Conservation (phyloP, 2,888 invertebrate species). For the Odontomyia ornata region DNA sequence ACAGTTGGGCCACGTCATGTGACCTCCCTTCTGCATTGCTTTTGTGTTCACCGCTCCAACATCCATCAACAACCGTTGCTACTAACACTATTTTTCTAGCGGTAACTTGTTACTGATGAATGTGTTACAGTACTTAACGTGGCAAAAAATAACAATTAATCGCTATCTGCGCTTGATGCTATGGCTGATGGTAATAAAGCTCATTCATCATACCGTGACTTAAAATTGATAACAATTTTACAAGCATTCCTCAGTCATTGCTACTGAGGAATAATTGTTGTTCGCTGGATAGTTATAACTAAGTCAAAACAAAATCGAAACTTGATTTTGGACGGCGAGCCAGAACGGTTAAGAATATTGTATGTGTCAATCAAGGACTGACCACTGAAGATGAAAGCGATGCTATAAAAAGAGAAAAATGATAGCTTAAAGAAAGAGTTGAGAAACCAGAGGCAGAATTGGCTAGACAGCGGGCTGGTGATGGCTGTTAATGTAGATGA, state of each 20-base stretch:
- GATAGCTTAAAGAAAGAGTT: constrained; percentile 83
- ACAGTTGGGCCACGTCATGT: too few relatives aligned
- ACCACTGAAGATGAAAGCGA: constrained; percentile 99
- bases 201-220: constrained; percentile 99
- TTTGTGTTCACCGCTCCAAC: too few relatives aligned
- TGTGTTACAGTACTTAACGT: constrained; percentile 99
- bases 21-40: too few relatives aligned
- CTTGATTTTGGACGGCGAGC: constrained; percentile 97
- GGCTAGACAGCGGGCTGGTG: constrained; percentile 91
- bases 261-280: constrained; percentile 98
- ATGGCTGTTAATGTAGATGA: constrained; percentile 88
- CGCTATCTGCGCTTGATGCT: constrained; percentile 96
- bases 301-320: constrained; percentile 98
- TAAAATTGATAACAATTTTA: constrained; percentile 96
- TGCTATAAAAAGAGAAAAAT: constrained; percentile 93
- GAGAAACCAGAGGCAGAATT: constrained; percentile 92
- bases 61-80: too few relatives aligned
- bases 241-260: constrained; percentile 99
- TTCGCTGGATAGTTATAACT: constrained; percentile 99
- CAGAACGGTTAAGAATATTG: constrained; percentile 99
- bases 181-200: constrained; percentile 99
- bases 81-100: too few relatives aligned
- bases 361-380: constrained; percentile 98
- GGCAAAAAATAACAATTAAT: constrained; percentile 99
- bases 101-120: too few relatives aligned